phyloP scores from a whole-genome alignment of 2,797 vertebrate species.

The Lithobates sylvaticus region DNA sequence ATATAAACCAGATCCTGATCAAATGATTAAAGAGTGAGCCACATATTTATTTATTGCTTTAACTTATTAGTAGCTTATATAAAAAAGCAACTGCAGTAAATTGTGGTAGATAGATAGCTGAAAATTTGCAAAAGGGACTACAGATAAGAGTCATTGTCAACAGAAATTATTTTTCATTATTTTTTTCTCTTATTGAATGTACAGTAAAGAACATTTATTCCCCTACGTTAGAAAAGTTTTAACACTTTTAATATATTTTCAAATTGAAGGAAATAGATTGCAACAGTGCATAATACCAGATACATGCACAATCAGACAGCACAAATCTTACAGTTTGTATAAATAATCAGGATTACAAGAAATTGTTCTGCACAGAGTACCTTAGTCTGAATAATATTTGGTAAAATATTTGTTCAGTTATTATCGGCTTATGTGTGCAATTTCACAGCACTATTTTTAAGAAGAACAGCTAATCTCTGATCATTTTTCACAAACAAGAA shows the following conservation, averaged over 20 bases:
- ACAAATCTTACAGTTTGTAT: constrained; percentile 20
- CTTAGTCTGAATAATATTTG: constrained; percentile 16
- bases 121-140: too few species aligned
- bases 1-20: too few species aligned
- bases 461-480: constrained; percentile 1
- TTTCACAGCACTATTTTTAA: not conserved
- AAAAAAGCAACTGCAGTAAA: too few species aligned
- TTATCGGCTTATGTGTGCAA: constrained; percentile 13
- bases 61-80: too few species aligned
- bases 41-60: too few species aligned
- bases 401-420: constrained; percentile 31
- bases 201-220: not conserved
- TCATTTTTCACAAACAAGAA: not conserved
- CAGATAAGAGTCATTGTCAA: not conserved
- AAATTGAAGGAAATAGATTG: not conserved
- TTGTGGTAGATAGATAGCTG: not conserved
- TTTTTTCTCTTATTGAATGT: not conserved
- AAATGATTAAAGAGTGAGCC: too few species aligned
- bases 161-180: not conserved
- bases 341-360: constrained; percentile 44
- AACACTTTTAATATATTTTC: not conserved
- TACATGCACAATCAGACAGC: constrained; percentile 6
- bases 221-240: not conserved
- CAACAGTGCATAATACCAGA: not conserved
- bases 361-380: constrained; percentile 15